Conservation (phyloP, 2,797 vertebrate genomes). For the Liparis tanakae region DNA sequence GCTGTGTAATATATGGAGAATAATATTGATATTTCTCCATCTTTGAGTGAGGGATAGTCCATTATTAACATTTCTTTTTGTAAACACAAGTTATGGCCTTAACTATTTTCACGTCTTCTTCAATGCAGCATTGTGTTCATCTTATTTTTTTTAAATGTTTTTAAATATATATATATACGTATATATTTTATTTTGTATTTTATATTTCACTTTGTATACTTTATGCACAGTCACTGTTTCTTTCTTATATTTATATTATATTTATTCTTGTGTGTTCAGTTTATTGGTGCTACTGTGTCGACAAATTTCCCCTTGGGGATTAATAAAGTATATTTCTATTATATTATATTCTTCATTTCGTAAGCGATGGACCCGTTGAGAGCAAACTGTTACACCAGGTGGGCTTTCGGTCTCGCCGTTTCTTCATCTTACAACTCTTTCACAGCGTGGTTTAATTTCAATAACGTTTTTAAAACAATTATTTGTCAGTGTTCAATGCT, state of each 20-base stretch:
- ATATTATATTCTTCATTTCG: too few species aligned
- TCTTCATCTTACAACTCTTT: background rate
- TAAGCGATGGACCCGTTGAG: background rate
- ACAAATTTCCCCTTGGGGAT: too few species aligned
- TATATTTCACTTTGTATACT: too few species aligned
- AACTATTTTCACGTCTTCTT: background rate
- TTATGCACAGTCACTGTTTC: too few species aligned
- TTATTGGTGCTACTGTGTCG: too few species aligned
- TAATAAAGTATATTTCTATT: too few species aligned
- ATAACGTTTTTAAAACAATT: background rate
- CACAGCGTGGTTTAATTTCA: too few species aligned
- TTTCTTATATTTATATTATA: too few species aligned
- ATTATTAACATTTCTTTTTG: background rate
- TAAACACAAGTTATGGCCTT: background rate
- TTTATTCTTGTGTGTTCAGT: too few species aligned
- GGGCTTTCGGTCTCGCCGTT: background rate
- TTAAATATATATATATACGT: too few species aligned
- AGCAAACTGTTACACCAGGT: background rate
- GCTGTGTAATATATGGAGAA: constrained; percentile 17
- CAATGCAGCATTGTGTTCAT: background rate
- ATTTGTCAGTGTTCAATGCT: background rate
- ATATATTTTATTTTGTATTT: too few species aligned
- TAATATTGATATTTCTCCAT: background rate
- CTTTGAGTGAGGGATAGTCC: constrained; percentile 3
- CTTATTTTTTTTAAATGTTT: too few species aligned